Percentiles rank a stretch among this genome's conserved stretches.
Conservation (phyloP, 2,797 vertebrate genomes). For the Hemitrygon akajei region DNA sequence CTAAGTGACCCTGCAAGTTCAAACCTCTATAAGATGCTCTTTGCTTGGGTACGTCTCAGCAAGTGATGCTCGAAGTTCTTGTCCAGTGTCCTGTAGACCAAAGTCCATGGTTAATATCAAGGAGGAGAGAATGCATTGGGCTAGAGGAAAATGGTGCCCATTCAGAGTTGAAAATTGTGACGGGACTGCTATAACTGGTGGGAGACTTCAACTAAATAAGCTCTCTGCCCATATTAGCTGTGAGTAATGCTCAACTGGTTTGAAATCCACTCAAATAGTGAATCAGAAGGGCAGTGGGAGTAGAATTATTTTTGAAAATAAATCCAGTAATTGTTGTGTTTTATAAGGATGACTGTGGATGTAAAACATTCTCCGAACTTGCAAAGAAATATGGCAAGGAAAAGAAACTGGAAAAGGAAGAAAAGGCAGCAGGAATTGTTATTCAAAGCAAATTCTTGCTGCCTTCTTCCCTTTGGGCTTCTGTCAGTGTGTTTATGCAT, state of each 20-base stretch:
- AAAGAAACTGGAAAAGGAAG: background rate
- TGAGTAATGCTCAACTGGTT: background rate
- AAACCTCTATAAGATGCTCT: background rate
- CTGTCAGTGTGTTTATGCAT: background rate
- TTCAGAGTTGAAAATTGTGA: background rate
- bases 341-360: background rate
- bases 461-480: conserved; percentile 3
- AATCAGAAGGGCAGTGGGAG: background rate
- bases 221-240: background rate
- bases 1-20: too few species aligned
- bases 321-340: background rate
- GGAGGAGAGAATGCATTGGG: background rate
- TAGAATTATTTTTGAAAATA: background rate
- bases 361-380: background rate
- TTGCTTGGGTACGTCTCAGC: background rate
- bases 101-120: background rate
- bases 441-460: background rate
- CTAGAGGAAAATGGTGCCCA: background rate
- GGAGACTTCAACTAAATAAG: background rate
- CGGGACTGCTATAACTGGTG: background rate
- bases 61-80: background rate
- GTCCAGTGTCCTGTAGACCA: background rate
- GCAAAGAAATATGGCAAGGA: background rate
- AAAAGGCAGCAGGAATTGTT: background rate
- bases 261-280: background rate